Conservation (phyloP, 1,140 invertebrate species). For the Halictus rubicundus region DNA sequence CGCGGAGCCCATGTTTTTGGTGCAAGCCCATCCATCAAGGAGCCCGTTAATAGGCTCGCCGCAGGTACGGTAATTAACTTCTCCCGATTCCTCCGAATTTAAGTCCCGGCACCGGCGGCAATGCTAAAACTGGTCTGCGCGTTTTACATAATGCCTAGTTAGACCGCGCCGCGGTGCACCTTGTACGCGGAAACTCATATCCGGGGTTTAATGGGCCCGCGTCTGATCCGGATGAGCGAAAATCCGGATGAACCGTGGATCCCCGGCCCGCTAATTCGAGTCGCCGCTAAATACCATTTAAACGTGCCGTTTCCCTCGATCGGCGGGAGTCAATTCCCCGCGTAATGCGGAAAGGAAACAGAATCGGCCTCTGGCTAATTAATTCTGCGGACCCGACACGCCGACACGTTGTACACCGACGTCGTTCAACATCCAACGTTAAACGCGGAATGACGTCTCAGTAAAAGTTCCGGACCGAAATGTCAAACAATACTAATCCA, state of each 20-base stretch:
- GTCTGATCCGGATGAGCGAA: constrained; percentile 37
- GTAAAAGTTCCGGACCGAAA: too few relatives aligned
- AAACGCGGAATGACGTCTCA: too few relatives aligned
- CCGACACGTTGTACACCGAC: too few relatives aligned
- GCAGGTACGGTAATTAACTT: too few relatives aligned
- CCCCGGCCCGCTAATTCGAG: background rate
- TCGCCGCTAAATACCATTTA: background rate
- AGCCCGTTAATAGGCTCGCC: too few relatives aligned
- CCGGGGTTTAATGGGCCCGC: constrained; percentile 29
- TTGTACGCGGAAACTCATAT: constrained; percentile 15
- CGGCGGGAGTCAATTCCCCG: background rate
- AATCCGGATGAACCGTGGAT: constrained; percentile 25
- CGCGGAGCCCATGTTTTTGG: too few relatives aligned
- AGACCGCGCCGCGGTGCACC: background rate
- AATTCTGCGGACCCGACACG: background rate
- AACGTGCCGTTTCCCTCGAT: background rate
- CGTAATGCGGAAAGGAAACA: background rate
- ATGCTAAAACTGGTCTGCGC: background rate
- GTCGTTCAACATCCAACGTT: too few relatives aligned
- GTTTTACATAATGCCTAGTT: constrained; percentile 13
- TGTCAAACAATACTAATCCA: too few relatives aligned
- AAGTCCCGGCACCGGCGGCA: background rate
- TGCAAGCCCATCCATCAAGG: too few relatives aligned
- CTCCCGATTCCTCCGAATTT: too few relatives aligned
- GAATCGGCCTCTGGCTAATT: background rate